Conservation (phyloP, 2,888 invertebrate genomes). For the Julus scanicus region DNA sequence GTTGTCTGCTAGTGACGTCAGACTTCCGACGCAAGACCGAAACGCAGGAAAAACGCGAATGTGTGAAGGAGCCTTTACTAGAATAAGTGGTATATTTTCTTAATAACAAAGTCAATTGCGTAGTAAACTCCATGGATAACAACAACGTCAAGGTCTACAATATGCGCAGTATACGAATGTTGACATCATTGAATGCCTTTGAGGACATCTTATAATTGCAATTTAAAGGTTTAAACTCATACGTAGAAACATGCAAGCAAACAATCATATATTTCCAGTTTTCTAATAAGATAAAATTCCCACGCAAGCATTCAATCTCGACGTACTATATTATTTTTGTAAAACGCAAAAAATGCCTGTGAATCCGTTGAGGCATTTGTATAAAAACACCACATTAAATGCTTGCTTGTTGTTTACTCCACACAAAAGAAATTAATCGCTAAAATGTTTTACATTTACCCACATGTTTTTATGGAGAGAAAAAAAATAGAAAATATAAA, state of each 20-base stretch:
- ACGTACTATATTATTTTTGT: not conserved
- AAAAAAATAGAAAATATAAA: not conserved
- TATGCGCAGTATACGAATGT: not conserved
- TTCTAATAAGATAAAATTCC: not conserved
- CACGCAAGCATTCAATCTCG: not conserved
- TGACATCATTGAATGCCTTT: not conserved
- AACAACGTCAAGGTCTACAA: not conserved
- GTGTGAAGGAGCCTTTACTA: too few species aligned
- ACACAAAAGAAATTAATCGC: not conserved
- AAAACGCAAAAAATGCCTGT: not conserved
- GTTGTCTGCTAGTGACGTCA: too few species aligned
- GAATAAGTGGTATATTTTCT: too few species aligned
- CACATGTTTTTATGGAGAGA: not conserved
- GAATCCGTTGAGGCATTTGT: too few species aligned
- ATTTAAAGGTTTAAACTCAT: not conserved
- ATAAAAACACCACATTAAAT: too few species aligned
- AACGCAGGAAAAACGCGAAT: too few species aligned
- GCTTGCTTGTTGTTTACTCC: not conserved
- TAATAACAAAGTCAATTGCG: too few species aligned
- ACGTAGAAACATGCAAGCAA: not conserved
- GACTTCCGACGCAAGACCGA: too few species aligned
- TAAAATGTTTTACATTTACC: not conserved
- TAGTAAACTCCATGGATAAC: too few species aligned
- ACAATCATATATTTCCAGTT: not conserved
- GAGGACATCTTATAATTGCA: not conserved